Percentiles rank a stretch among this genome's conserved stretches.
Conservation (phyloP, 1,140 invertebrate species). For the Leucophenga varia region DNA sequence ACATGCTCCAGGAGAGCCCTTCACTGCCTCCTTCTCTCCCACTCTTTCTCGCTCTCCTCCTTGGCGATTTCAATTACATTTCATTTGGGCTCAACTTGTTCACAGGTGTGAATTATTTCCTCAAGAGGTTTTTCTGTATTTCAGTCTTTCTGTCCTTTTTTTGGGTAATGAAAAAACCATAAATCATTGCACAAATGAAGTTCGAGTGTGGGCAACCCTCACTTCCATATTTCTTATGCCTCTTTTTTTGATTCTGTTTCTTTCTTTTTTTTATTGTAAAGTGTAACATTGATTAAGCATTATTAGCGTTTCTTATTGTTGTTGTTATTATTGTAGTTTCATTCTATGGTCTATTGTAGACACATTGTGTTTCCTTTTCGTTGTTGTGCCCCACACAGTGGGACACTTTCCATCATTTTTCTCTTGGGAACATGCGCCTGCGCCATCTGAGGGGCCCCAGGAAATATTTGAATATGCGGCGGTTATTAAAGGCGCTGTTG, state of each 20-base stretch:
- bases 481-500: conserved; percentile 1
- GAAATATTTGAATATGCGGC: conserved; percentile 26
- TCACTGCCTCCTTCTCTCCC: too few species aligned
- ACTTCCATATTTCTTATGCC: conserved; percentile 19
- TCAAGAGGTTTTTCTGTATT: conserved; percentile 25
- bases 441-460: conserved; percentile 18
- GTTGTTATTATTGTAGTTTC: conserved; percentile 22
- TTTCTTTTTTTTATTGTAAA: conserved; percentile 48
- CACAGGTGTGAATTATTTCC: conserved; percentile 50
- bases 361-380: conserved; percentile 20
- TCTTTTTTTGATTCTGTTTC: conserved; percentile 6
- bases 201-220: conserved; percentile 23
- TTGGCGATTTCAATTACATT: conserved; percentile 40
- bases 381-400: conserved; percentile 37
- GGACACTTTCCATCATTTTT: conserved; percentile 46
- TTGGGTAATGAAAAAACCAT: conserved; percentile 44
- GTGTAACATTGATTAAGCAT: conserved; percentile 54
- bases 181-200: conserved; percentile 49
- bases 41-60: conserved; percentile 7
- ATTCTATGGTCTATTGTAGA: conserved; percentile 27
- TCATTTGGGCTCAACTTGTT: conserved; percentile 28
- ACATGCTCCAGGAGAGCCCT: conserved; percentile 14
- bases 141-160: conserved; percentile 10
- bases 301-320: conserved; percentile 49
- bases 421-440: conserved; percentile 27